Evolutionary conservation across 2,888 invertebrate genomes (phyloP).

Genomic region (Argyresthia goedartella): DNA sequence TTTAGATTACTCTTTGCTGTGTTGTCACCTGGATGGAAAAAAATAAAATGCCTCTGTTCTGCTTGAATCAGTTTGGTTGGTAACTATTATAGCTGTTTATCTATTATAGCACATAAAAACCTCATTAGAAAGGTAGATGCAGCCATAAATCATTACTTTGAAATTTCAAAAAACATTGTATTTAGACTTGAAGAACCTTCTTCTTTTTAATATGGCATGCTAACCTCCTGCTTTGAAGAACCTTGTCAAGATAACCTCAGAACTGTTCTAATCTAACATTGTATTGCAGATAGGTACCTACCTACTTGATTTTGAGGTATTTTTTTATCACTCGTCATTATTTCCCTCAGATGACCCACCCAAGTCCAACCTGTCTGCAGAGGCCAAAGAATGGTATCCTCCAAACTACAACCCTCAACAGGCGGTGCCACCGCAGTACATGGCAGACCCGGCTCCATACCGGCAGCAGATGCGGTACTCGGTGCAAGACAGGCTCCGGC

Average conservation of each 20-base stretch:
- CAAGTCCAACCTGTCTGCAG: slow-evolving; percentile 64
- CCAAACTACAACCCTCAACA: slow-evolving; percentile 56
- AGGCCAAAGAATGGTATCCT: slow-evolving; percentile 74
- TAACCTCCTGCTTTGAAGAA: too few species aligned
- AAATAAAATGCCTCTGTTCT: background rate
- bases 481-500: slow-evolving; percentile 58
- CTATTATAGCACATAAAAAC: background rate
- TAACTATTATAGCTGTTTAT: background rate
- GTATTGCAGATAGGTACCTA: too few species aligned
- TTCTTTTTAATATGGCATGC: too few species aligned
- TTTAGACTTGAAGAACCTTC: too few species aligned
- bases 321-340: too few species aligned
- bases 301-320: too few species aligned
- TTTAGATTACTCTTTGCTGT: background rate
- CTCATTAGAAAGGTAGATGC: too few species aligned
- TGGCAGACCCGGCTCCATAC: slow-evolving; percentile 37
- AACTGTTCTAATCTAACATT: too few species aligned
- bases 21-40: background rate
- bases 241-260: too few species aligned
- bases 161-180: too few species aligned
- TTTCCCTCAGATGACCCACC: slow-evolving; percentile 1
- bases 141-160: too few species aligned
- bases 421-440: slow-evolving; percentile 22
- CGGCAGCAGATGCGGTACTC: slow-evolving; percentile 44
- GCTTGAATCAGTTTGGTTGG: background rate